These are phyloP conservation scores for Callitettix versicolor DNA, from an alignment of 1,140 invertebrate genomes.

Conservation along the genomic window DNA sequence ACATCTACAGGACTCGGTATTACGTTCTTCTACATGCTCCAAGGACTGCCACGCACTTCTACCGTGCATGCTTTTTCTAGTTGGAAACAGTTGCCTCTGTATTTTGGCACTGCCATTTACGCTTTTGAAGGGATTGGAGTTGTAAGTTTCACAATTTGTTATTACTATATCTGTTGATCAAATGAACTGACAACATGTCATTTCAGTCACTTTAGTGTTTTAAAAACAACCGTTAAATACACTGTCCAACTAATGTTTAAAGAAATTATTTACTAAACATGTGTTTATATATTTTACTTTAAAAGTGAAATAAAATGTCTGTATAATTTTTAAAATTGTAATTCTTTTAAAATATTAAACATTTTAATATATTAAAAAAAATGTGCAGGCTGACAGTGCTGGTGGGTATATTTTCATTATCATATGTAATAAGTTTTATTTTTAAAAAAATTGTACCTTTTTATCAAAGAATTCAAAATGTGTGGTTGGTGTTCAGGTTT, in stretches of 20 bases:
- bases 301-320: too few species aligned
- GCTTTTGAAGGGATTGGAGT: conserved; percentile 78
- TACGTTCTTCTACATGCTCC: conserved; percentile 71
- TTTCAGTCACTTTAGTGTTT: too few species aligned
- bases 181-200: not conserved
- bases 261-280: conserved; percentile 3
- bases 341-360: too few species aligned
- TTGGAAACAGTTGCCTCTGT: conserved; percentile 59
- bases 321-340: too few species aligned
- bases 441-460: too few species aligned
- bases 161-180: not conserved
- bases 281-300: too few species aligned
- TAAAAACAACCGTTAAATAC: not conserved
- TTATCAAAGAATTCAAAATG: too few species aligned
- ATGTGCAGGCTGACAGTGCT: too few species aligned
- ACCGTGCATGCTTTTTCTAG: conserved; percentile 50
- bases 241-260: conserved; percentile 3
- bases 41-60: conserved; percentile 54
- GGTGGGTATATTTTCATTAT: too few species aligned
- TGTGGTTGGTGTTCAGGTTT: too few species aligned
- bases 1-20: conserved; percentile 55
- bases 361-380: too few species aligned
- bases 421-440: too few species aligned
- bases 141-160: conserved; percentile 40
- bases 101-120: conserved; percentile 81